Evolutionary conservation across 2,113 vertebrate genomes (phyloP).

Genomic region (Eleginops maclovinus): DNA sequence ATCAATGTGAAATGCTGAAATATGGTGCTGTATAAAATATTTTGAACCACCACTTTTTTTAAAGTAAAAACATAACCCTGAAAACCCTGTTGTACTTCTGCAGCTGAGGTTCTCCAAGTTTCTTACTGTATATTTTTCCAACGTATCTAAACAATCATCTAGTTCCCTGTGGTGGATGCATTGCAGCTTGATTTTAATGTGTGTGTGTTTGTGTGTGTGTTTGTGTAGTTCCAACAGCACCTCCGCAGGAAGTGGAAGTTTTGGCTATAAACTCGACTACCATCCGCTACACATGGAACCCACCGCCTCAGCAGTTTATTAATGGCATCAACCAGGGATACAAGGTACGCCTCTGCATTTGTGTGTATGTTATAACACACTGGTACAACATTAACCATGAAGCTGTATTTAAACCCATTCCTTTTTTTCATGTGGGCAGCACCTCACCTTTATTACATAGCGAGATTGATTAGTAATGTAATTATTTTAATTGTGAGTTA

Average conservation of each 20-base stretch:
- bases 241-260: constrained; percentile 91
- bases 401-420: background rate
- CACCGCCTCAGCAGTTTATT: constrained; percentile 96
- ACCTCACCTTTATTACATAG: background rate
- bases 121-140: background rate
- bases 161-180: constrained; percentile 2
- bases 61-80: constrained; percentile 5
- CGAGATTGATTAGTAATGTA: background rate
- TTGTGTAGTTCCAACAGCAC: constrained; percentile 91
- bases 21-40: constrained; percentile 18
- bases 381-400: no score
- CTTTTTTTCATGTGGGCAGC: background rate
- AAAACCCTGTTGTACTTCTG: constrained; percentile 11
- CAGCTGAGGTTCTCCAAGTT: background rate
- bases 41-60: constrained; percentile 11
- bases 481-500: background rate
- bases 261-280: constrained; percentile 93
- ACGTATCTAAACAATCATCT: background rate
- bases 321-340: constrained; percentile 98
- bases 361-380: background rate
- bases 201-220: constrained; percentile 37
- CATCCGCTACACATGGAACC: constrained; percentile 92
- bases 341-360: constrained; percentile 85
- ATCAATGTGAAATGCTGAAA: constrained; percentile 41
- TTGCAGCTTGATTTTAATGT: constrained; percentile 22